phyloP scores from a whole-genome alignment of 1,140 invertebrate species.

The Zaprionus kolodkinae region DNA sequence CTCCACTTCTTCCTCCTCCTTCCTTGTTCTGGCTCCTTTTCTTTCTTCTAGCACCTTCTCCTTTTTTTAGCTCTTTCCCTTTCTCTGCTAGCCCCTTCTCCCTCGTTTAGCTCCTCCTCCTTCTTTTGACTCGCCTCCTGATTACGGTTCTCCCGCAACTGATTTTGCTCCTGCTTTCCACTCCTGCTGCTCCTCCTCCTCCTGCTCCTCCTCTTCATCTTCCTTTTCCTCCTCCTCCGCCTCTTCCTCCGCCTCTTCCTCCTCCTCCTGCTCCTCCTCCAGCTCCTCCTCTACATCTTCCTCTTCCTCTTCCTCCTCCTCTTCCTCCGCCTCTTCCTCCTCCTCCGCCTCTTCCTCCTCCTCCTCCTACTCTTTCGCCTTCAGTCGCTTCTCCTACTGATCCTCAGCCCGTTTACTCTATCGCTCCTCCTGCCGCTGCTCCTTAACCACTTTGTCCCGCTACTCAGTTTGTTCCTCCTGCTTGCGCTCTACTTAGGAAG shows the following conservation, averaged over 20 bases:
- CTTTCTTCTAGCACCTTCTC: too few species aligned
- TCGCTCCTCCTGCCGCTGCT: background rate
- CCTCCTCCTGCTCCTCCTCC: too few species aligned
- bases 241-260: too few species aligned
- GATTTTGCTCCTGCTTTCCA: background rate
- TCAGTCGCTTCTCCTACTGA: background rate
- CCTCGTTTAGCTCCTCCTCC: background rate
- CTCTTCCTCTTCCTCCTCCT: background rate
- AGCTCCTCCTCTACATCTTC: too few species aligned
- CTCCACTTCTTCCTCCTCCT: too few species aligned
- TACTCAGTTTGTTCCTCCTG: background rate
- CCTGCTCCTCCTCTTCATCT: too few species aligned
- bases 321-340: too few species aligned
- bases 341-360: background rate
- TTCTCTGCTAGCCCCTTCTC: background rate
- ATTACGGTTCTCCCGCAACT: background rate
- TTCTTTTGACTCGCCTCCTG: background rate
- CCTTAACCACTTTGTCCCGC: background rate
- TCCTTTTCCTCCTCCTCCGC: too few species aligned
- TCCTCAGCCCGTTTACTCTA: background rate
- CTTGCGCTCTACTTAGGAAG: background rate
- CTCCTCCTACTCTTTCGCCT: too few species aligned
- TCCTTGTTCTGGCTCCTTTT: too few species aligned
- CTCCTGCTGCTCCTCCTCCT: background rate
- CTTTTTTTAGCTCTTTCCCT: background rate